phyloP scores from a whole-genome alignment of 1,140 invertebrate genomes.

The Coelopa frigida region DNA sequence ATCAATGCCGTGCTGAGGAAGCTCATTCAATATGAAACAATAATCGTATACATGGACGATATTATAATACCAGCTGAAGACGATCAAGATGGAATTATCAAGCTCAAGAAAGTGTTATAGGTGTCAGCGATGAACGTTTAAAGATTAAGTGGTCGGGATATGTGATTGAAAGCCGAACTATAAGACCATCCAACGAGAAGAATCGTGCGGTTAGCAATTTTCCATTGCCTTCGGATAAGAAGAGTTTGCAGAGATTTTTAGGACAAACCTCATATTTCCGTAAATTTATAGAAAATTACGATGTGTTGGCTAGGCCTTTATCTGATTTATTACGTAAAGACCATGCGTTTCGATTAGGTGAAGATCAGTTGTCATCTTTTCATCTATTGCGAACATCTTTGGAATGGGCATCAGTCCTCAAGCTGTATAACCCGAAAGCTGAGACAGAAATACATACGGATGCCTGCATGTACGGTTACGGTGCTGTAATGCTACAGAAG shows the following conservation, averaged over 20 bases:
- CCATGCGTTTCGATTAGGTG: no score
- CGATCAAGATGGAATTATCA: constrained; percentile 12
- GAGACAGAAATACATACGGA: constrained; percentile 26
- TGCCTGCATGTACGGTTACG: constrained; percentile 18
- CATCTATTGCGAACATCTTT: no score
- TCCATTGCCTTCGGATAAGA: constrained; percentile 22
- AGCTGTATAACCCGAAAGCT: constrained; percentile 13
- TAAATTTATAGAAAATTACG: constrained; percentile 26
- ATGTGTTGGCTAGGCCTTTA: constrained; percentile 23
- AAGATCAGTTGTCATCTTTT: no score
- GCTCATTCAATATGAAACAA: constrained; percentile 1
- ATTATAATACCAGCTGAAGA: constrained; percentile 16
- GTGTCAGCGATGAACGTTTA: not conserved
- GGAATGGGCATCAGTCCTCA: constrained; percentile 18
- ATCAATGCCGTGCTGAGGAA: constrained; percentile 16
- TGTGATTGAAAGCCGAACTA: constrained; percentile 13
- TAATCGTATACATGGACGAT: constrained; percentile 14
- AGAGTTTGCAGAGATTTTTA: constrained; percentile 26
- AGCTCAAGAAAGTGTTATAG: constrained; percentile 4
- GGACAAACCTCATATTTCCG: constrained; percentile 37
- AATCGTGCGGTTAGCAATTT: constrained; percentile 26
- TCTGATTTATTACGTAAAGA: constrained; percentile 12
- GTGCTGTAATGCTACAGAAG: constrained; percentile 27
- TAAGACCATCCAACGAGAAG: constrained; percentile 23
- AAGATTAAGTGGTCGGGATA: constrained; percentile 20